These are phyloP conservation scores for Catocala sponsa DNA, from an alignment of 2,888 invertebrate species.

Conservation along the genomic window DNA sequence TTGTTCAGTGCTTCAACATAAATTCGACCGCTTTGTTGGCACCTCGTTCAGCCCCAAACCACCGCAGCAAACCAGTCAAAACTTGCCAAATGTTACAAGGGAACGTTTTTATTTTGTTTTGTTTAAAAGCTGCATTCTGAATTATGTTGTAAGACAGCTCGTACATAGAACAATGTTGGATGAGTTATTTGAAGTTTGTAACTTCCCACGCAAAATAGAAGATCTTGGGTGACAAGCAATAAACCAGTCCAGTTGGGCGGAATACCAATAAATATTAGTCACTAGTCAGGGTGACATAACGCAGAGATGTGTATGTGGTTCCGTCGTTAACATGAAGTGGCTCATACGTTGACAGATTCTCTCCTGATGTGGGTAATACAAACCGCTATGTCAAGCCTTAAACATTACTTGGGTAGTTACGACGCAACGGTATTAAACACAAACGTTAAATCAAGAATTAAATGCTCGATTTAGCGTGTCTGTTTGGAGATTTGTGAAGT, in stretches of 20 bases:
- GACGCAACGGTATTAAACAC: slow-evolving; percentile 23
- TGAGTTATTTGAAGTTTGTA: slow-evolving; percentile 47
- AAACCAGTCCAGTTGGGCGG: slow-evolving; percentile 62
- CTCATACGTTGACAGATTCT: slow-evolving; percentile 63
- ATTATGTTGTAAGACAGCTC: slow-evolving; percentile 23
- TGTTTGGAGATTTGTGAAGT: background rate
- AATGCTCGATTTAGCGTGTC: slow-evolving; percentile 5
- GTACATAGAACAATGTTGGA: slow-evolving; percentile 24
- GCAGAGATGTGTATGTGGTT: slow-evolving; percentile 58
- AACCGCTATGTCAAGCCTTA: slow-evolving; percentile 51
- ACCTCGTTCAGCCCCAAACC: slow-evolving; percentile 60
- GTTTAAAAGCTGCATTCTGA: slow-evolving; percentile 47
- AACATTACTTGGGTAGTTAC: slow-evolving; percentile 52
- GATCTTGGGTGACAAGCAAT: slow-evolving; percentile 59
- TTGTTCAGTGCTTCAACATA: slow-evolving; percentile 54
- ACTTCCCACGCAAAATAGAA: slow-evolving; percentile 59
- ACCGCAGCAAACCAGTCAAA: slow-evolving; percentile 53
- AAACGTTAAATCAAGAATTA: slow-evolving; percentile 15
- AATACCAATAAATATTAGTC: slow-evolving; percentile 58
- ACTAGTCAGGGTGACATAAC: slow-evolving; percentile 54
- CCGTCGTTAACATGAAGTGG: slow-evolving; percentile 59
- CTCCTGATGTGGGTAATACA: slow-evolving; percentile 50
- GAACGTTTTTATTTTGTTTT: slow-evolving; percentile 49
- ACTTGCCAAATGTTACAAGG: slow-evolving; percentile 60
- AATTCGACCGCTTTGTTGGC: slow-evolving; percentile 56